These are phyloP conservation scores for Timema cristinae DNA, from an alignment of 2,888 invertebrate species.

Conservation along the genomic window DNA sequence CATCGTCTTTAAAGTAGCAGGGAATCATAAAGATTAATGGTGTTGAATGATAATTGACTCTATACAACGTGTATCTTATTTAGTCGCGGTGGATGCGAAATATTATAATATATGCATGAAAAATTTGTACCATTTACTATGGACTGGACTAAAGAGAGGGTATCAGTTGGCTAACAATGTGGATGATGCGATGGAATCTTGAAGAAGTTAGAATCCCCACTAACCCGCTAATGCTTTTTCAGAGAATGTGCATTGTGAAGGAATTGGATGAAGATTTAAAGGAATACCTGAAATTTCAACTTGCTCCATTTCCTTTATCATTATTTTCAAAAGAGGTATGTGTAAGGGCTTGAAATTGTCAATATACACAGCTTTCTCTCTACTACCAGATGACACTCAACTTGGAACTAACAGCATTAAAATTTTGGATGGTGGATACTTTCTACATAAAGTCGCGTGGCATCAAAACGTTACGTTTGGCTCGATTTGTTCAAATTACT, in stretches of 20 bases:
- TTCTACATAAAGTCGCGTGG: too few relatives aligned
- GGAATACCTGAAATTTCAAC: background rate
- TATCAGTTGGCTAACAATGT: background rate
- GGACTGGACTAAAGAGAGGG: background rate
- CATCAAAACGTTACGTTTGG: too few relatives aligned
- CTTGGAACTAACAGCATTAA: too few relatives aligned
- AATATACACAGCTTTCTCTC: background rate
- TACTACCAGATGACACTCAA: too few relatives aligned
- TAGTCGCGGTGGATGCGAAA: conserved; percentile 10
- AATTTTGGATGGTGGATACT: too few relatives aligned
- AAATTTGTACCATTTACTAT: background rate
- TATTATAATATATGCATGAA: conserved; percentile 2
- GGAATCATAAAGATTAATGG: too few relatives aligned
- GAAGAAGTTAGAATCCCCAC: too few relatives aligned
- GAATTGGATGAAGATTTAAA: background rate
- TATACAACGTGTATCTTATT: background rate
- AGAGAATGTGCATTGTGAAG: background rate
- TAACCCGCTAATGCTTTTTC: too few relatives aligned
- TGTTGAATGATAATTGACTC: too few relatives aligned
- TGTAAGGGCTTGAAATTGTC: background rate
- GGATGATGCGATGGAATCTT: conserved; percentile 2
- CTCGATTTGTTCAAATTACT: too few relatives aligned
- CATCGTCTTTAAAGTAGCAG: too few relatives aligned
- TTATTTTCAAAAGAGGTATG: background rate
- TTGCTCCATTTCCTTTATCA: background rate